phyloP scores from a whole-genome alignment of 2,113 vertebrate species.

The Larimichthys crocea region DNA sequence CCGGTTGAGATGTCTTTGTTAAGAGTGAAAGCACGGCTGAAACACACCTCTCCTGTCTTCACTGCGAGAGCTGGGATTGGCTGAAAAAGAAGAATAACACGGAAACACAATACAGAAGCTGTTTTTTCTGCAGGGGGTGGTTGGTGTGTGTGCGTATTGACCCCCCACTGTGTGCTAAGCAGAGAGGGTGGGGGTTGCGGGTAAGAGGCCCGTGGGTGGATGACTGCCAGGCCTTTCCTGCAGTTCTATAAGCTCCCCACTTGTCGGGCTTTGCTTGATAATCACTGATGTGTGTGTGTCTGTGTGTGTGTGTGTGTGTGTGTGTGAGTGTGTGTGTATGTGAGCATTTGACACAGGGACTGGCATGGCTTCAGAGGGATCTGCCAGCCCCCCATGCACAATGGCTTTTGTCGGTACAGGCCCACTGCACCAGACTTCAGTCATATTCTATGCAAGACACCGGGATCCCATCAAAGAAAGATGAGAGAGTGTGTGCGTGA shows the following conservation, averaged over 20 bases:
- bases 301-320: conserved; percentile 55
- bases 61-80: conserved; percentile 27
- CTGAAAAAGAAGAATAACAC: conserved; percentile 56
- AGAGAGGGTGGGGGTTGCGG: conserved; percentile 58
- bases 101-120: conserved; percentile 65
- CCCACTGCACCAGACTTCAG: conserved; percentile 52
- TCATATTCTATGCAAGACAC: conserved; percentile 46
- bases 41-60: conserved; percentile 32
- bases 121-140: conserved; percentile 61
- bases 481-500: conserved; percentile 32
- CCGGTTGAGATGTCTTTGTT: conserved; percentile 55
- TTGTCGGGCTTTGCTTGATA: conserved; percentile 74
- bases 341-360: conserved; percentile 39
- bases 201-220: conserved; percentile 63
- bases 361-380: conserved; percentile 73
- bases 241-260: conserved; percentile 68
- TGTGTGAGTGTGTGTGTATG: conserved; percentile 28
- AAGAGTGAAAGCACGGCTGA: conserved; percentile 48
- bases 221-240: conserved; percentile 69
- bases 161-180: conserved; percentile 71
- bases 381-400: conserved; percentile 60
- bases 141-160: conserved; percentile 40
- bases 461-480: conserved; percentile 65
- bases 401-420: conserved; percentile 73
- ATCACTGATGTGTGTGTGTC: conserved; percentile 57